Evolutionary conservation across 2,888 invertebrate species (phyloP).

Genomic region (Spilarctia lutea): DNA sequence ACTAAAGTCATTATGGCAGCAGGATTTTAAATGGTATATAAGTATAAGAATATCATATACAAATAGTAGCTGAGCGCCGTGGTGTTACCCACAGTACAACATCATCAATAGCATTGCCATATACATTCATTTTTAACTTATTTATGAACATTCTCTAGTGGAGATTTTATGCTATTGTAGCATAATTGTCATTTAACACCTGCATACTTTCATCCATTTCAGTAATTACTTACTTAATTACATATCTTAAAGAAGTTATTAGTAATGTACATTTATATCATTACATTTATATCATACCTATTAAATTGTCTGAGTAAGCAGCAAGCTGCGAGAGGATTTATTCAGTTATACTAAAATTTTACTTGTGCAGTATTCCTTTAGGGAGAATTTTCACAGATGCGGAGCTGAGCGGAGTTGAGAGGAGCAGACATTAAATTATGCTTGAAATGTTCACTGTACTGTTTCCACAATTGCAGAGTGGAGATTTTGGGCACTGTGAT

Average conservation of each 20-base stretch:
- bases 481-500: no score
- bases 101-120: not conserved
- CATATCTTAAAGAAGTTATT: not conserved
- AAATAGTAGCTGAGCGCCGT: no score
- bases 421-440: not conserved
- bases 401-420: no score
- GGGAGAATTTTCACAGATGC: no score
- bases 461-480: no score
- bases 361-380: no score
- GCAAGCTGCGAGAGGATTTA: not conserved
- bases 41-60: no score
- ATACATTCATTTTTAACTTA: not conserved
- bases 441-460: no score
- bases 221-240: slow-evolving; percentile 1
- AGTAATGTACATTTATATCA: not conserved
- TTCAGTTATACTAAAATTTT: no score
- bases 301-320: not conserved
- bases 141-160: not conserved
- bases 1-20: no score
- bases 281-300: not conserved
- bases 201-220: not conserved
- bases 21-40: no score
- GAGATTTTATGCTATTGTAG: not conserved
- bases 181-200: not conserved
- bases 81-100: not conserved